A percentile compares a stretch with the other conserved stretches of the same genome.
Evolutionary conservation across 1,140 invertebrate species (phyloP).

Genomic region (Drosophila serrata): DNA sequence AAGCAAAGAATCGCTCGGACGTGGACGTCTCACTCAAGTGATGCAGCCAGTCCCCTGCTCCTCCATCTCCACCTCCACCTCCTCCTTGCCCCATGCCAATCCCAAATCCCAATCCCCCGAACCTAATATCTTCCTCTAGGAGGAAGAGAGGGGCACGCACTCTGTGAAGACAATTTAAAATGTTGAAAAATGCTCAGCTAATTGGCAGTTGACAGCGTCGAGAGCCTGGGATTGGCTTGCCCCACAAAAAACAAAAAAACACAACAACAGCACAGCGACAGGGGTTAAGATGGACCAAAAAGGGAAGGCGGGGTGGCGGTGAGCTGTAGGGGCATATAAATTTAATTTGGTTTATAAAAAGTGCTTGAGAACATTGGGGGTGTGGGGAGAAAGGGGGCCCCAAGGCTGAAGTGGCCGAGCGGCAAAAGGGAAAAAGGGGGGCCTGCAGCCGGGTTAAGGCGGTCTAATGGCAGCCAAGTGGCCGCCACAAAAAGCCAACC

Average conservation of each 20-base stretch:
- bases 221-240: constrained; percentile 65
- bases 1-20: constrained; percentile 56
- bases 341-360: constrained; percentile 82
- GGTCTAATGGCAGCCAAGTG: constrained; percentile 46
- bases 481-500: constrained; percentile 22
- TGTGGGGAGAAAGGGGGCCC: constrained; percentile 17
- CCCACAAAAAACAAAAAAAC: constrained; percentile 31
- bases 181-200: constrained; percentile 82
- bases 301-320: not conserved
- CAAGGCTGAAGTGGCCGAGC: constrained; percentile 55
- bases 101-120: constrained; percentile 18
- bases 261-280: constrained; percentile 20
- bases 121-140: constrained; percentile 28
- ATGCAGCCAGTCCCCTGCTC: constrained; percentile 22
- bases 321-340: constrained; percentile 62
- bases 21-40: constrained; percentile 75
- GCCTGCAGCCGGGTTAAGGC: constrained; percentile 9
- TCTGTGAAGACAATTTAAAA: constrained; percentile 78
- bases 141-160: constrained; percentile 57
- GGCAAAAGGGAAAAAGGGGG: constrained; percentile 15
- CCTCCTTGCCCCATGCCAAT: not conserved
- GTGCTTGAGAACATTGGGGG: constrained; percentile 65
- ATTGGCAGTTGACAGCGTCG: constrained; percentile 78
- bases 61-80: too few species aligned
- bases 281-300: constrained; percentile 10